Percentiles rank a stretch among this genome's conserved stretches.
Evolutionary conservation across 2,113 vertebrate species (phyloP).

Genomic region (Formicarius rufipectus): DNA sequence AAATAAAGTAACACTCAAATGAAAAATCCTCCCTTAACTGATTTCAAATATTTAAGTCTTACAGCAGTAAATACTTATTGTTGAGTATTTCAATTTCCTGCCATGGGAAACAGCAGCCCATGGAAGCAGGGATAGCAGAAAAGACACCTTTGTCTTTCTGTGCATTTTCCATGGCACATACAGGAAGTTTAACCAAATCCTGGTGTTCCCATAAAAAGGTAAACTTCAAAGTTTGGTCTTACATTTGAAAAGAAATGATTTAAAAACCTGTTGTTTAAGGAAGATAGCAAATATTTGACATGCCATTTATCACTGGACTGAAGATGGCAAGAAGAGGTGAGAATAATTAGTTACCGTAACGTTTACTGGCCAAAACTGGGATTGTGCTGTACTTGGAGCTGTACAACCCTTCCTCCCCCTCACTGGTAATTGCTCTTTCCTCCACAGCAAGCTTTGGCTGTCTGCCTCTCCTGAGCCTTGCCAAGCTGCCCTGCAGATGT

Average conservation of each 20-base stretch:
- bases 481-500: conserved; percentile 17
- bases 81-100: neutral
- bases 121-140: neutral
- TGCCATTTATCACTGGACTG: neutral
- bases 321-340: neutral
- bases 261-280: neutral
- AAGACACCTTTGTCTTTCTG: neutral
- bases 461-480: neutral
- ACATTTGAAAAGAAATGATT: neutral
- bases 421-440: neutral
- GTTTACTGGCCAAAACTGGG: neutral
- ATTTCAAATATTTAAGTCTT: neutral
- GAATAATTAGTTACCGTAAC: neutral
- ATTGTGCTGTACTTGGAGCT: neutral
- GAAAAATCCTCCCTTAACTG: neutral
- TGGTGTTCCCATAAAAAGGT: neutral
- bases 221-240: neutral
- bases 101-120: neutral
- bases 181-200: neutral
- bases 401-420: neutral
- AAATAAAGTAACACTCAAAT: neutral
- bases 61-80: neutral
- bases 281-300: neutral
- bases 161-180: neutral
- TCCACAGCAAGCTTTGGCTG: neutral